Percentiles rank a stretch among this genome's conserved stretches.
phyloP scores from a whole-genome alignment of 2,888 invertebrate genomes.

The Himalopsyche tibetana region DNA sequence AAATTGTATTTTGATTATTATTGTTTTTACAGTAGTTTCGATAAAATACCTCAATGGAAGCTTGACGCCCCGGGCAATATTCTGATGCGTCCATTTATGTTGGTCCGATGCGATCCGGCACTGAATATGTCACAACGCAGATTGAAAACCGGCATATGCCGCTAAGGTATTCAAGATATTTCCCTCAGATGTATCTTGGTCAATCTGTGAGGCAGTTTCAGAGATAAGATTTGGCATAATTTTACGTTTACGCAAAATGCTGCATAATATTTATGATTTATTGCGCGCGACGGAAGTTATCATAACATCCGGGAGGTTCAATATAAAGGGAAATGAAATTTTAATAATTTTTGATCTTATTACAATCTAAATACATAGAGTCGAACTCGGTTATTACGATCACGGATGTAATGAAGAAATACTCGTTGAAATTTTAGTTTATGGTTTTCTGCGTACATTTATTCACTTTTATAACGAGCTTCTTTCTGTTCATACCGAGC shows the following conservation, averaged over 20 bases:
- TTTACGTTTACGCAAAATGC: constrained; percentile 37
- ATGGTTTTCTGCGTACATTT: too few species aligned
- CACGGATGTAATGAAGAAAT: too few species aligned
- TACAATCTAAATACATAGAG: too few species aligned
- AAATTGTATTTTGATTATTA: too few species aligned
- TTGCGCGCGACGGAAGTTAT: constrained; percentile 25
- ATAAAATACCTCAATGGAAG: background rate
- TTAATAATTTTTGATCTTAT: too few species aligned
- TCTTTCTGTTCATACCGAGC: too few species aligned
- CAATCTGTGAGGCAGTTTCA: constrained; percentile 39
- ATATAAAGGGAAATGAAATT: background rate
- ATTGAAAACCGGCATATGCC: constrained; percentile 43
- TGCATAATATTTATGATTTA: constrained; percentile 43
- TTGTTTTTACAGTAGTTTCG: too few species aligned
- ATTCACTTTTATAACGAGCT: too few species aligned
- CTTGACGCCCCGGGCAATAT: background rate
- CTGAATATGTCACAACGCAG: constrained; percentile 16
- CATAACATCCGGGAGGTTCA: constrained; percentile 3
- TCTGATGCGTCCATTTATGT: too few species aligned
- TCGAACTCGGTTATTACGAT: too few species aligned
- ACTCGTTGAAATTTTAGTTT: too few species aligned
- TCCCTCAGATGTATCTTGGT: constrained; percentile 42
- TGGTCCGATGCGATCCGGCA: background rate
- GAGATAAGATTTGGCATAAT: constrained; percentile 43
- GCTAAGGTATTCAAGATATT: constrained; percentile 29